Conservation (phyloP, 1,140 invertebrate species). For the Aradophagus sp. region DNA sequence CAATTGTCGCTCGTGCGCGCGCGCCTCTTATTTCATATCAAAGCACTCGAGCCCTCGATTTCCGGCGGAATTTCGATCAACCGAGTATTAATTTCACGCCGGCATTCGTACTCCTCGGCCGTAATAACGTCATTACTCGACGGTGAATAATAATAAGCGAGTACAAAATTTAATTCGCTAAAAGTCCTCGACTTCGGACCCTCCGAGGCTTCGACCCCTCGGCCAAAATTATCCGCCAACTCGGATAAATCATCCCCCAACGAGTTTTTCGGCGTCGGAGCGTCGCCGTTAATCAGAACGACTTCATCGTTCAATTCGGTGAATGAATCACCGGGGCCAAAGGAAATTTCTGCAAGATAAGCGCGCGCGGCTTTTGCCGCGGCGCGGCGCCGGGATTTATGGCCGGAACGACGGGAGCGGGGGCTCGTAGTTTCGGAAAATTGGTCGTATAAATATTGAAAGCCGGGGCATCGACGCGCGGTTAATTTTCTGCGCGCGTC, state of each 20-base stretch:
- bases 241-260: too few species aligned
- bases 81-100: too few species aligned
- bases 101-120: too few species aligned
- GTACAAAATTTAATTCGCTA: background rate
- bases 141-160: background rate
- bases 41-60: conserved; percentile 1
- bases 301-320: conserved; percentile 32
- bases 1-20: conserved; percentile 14
- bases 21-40: conserved; percentile 17
- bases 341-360: conserved; percentile 40
- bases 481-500: conserved; percentile 65
- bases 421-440: conserved; percentile 60
- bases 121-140: too few species aligned
- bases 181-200: too few species aligned
- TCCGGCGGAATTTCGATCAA: too few species aligned
- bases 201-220: too few species aligned
- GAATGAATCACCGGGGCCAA: conserved; percentile 23
- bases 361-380: conserved; percentile 41
- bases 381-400: conserved; percentile 39
- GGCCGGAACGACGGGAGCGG: conserved; percentile 23
- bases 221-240: background rate
- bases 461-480: conserved; percentile 62
- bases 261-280: conserved; percentile 5
- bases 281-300: conserved; percentile 31
- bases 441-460: conserved; percentile 71